These are phyloP conservation scores for Eudasyphora cyanicolor DNA, from an alignment of 2,888 invertebrate genomes.

Conservation along the genomic window DNA sequence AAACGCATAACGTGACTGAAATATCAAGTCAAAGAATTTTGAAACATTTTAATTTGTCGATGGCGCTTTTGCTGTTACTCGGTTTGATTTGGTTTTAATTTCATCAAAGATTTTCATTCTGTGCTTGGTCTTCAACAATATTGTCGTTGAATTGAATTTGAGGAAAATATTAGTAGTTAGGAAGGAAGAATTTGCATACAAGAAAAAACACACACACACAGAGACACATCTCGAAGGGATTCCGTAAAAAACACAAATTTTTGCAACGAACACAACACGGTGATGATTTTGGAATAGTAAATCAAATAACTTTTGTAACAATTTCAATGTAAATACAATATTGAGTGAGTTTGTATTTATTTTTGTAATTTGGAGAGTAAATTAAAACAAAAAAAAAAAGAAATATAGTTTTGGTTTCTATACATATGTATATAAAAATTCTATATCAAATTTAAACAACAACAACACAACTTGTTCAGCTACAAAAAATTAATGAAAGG, in stretches of 20 bases:
- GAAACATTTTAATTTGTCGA: slow-evolving; percentile 70
- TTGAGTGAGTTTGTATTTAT: neutral
- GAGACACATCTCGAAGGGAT: slow-evolving; percentile 1
- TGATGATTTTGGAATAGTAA: neutral
- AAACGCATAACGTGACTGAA: slow-evolving; percentile 81
- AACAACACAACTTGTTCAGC: no score
- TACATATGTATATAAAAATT: neutral
- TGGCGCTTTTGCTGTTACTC: slow-evolving; percentile 75
- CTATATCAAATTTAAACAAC: neutral
- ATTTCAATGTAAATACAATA: neutral
- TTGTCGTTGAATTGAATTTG: slow-evolving; percentile 13
- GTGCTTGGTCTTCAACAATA: slow-evolving; percentile 18
- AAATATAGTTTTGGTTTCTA: neutral
- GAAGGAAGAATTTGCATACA: slow-evolving; percentile 4
- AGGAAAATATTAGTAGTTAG: slow-evolving; percentile 11
- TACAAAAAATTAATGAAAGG: no score
- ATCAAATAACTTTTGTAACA: slow-evolving; percentile 4
- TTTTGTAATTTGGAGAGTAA: neutral
- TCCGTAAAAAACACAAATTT: slow-evolving; percentile 11
- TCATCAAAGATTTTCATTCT: neutral
- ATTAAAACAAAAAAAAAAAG: neutral
- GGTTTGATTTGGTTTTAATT: slow-evolving; percentile 43
- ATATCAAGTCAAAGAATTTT: slow-evolving; percentile 76
- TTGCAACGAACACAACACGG: slow-evolving; percentile 26
- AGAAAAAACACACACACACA: slow-evolving; percentile 1